phyloP scores from a whole-genome alignment of 2,797 vertebrate species.

The Pangasius sanitwongsei region DNA sequence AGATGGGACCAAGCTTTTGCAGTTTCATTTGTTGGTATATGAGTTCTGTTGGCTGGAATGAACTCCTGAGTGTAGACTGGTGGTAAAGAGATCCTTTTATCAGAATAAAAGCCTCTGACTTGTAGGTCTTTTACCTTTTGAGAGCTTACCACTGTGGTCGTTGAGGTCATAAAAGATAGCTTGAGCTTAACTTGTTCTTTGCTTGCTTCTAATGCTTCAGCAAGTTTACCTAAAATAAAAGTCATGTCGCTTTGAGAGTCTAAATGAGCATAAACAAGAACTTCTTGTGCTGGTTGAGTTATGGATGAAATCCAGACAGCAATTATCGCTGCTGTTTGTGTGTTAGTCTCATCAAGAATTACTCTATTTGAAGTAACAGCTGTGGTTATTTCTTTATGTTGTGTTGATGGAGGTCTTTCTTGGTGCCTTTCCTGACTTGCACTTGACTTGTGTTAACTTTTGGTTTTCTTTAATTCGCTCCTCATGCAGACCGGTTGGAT shows the following conservation, averaged over 20 bases:
- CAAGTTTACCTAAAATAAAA: constrained; percentile 21
- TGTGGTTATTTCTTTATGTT: neutral
- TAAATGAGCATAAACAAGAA: constrained; percentile 43
- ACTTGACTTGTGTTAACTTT: constrained; percentile 3
- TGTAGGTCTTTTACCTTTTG: no score
- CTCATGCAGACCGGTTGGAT: constrained; percentile 45
- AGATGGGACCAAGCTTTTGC: no score
- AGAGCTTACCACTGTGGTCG: no score
- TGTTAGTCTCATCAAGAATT: neutral
- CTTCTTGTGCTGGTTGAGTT: constrained; percentile 33
- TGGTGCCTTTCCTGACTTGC: neutral
- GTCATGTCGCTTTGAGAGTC: constrained; percentile 50
- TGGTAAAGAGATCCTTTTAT: no score
- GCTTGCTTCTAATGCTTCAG: constrained; percentile 4
- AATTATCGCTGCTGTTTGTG: constrained; percentile 19
- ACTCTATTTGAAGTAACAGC: constrained; percentile 23
- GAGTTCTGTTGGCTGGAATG: no score
- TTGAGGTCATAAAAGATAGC: no score
- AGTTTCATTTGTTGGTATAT: no score
- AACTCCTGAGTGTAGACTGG: no score
- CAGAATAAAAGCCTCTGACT: no score
- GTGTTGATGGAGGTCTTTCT: neutral
- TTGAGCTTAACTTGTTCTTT: constrained; percentile 25
- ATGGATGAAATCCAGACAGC: constrained; percentile 31
- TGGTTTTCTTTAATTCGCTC: constrained; percentile 23